phyloP scores from a whole-genome alignment of 92 coral and sea anemone genomes.

The Zoanthus gigantus region DNA sequence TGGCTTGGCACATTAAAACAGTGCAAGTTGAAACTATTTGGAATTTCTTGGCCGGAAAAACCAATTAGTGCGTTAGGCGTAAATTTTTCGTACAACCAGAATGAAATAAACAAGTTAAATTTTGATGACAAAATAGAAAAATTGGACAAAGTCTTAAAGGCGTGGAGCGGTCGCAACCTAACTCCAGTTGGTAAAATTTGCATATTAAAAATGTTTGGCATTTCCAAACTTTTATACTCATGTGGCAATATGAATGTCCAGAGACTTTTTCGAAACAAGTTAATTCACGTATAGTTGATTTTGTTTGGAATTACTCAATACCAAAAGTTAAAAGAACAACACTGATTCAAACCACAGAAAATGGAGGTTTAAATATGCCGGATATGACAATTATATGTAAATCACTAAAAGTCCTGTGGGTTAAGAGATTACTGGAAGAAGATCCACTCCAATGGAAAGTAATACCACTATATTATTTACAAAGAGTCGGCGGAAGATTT shows the following conservation, averaged over 20 bases:
- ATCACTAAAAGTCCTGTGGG: too few relatives aligned
- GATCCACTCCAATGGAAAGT: neutral
- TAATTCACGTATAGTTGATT: neutral
- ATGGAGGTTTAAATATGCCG: neutral
- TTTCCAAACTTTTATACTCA: slow-evolving; percentile 13
- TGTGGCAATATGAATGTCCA: slow-evolving; percentile 22
- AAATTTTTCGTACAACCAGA: neutral
- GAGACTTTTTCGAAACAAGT: slow-evolving; percentile 8
- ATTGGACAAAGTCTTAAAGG: neutral
- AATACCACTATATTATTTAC: neutral
- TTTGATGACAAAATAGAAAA: neutral
- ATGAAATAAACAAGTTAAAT: neutral
- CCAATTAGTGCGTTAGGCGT: neutral
- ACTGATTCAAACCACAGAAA: neutral
- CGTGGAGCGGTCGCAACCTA: neutral
- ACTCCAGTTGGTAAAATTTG: neutral
- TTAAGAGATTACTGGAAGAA: too few relatives aligned
- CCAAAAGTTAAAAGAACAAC: slow-evolving; percentile 19
- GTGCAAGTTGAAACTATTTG: neutral
- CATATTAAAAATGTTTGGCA: slow-evolving; percentile 19
- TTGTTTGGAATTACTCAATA: slow-evolving; percentile 9
- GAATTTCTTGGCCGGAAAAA: slow-evolving; percentile 2
- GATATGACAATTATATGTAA: slow-evolving; percentile 23
- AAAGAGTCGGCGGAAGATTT: neutral
- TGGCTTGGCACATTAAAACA: slow-evolving; percentile 9